Conservation (phyloP, 2,797 vertebrate species). For the Acrossocheilus wenchowensis region DNA sequence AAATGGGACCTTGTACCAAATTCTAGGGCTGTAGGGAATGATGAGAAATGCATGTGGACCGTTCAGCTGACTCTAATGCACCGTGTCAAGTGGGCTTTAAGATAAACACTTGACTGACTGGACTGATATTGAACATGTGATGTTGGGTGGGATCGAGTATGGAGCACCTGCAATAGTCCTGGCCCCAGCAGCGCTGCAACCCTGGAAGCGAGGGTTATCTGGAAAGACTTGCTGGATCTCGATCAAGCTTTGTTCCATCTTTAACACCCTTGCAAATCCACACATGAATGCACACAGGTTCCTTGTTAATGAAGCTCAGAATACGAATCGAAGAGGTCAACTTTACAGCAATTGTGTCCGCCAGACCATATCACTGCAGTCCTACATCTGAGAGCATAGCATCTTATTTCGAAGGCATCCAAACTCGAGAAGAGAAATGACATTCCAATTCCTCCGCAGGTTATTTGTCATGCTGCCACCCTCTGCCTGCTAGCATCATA, state of each 20-base stretch:
- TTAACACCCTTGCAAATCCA: conserved; percentile 4
- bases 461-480: conserved; percentile 64
- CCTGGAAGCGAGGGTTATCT: conserved; percentile 36
- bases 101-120: conserved; percentile 37
- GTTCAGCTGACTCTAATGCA: conserved; percentile 46
- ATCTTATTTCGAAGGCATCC: conserved; percentile 32
- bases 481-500: conserved; percentile 54
- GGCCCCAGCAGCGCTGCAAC: conserved; percentile 15
- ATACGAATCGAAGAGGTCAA: conserved; percentile 10
- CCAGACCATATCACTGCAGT: not conserved
- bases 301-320: conserved; percentile 21
- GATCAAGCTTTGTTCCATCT: conserved; percentile 37
- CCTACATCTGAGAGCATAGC: not conserved
- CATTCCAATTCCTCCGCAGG: conserved; percentile 51
- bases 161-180: conserved; percentile 35
- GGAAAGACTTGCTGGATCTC: not conserved
- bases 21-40: conserved; percentile 14
- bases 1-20: conserved; percentile 22
- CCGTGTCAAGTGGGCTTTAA: conserved; percentile 49
- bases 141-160: conserved; percentile 24
- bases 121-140: conserved; percentile 52
- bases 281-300: conserved; percentile 10
- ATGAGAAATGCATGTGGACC: conserved; percentile 16
- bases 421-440: conserved; percentile 38
- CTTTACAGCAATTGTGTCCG: conserved; percentile 17